Percentiles rank a stretch among this genome's conserved stretches.
These are phyloP conservation scores for Caenorhabditis parvicauda DNA, from an alignment of 2,888 invertebrate genomes.

Conservation along the genomic window DNA sequence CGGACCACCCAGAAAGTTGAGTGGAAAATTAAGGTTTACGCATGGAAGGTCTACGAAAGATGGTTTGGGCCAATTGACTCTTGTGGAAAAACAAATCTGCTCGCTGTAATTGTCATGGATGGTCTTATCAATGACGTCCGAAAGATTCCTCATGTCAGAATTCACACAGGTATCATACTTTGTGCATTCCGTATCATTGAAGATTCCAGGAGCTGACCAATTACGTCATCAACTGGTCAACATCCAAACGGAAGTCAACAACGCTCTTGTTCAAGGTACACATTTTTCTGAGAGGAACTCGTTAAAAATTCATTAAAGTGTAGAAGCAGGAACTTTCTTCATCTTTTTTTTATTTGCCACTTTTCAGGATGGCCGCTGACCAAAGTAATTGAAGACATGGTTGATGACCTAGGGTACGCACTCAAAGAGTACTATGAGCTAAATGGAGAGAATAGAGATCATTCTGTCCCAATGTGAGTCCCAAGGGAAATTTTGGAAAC, in stretches of 20 bases:
- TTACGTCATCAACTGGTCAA: conserved; percentile 40
- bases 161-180: conserved; percentile 40
- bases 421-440: conserved; percentile 42
- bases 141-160: conserved; percentile 51
- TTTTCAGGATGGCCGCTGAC: conserved; percentile 40
- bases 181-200: background rate
- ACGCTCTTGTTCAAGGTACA: conserved; percentile 54
- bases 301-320: background rate
- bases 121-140: conserved; percentile 52
- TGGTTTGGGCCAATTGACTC: conserved; percentile 48
- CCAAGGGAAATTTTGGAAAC: no score
- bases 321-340: background rate
- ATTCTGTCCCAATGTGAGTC: conserved; percentile 40
- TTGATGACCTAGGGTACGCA: conserved; percentile 50
- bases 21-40: conserved; percentile 42
- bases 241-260: conserved; percentile 53
- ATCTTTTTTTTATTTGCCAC: background rate
- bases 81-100: conserved; percentile 27
- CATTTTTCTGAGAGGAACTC: background rate
- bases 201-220: conserved; percentile 31
- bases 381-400: conserved; percentile 35
- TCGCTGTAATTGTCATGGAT: conserved; percentile 47
- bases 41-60: conserved; percentile 52
- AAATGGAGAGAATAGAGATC: conserved; percentile 42
- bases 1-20: background rate